These are phyloP conservation scores for Saturnia pavonia DNA, from an alignment of 2,888 invertebrate species.

Conservation along the genomic window DNA sequence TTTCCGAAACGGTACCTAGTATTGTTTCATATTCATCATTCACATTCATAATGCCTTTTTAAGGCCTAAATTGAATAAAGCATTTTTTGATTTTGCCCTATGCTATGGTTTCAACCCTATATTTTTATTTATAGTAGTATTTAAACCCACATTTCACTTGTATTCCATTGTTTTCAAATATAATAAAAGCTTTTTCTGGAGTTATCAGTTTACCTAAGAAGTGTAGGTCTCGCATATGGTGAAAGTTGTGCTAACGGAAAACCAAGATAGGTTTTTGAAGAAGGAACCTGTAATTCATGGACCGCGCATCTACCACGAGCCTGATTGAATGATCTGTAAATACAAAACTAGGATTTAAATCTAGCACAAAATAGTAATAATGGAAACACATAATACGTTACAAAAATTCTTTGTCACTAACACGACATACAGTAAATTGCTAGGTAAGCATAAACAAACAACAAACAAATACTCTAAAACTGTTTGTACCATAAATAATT, in stretches of 20 bases:
- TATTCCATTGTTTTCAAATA: too few species aligned
- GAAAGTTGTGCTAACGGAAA: conserved; percentile 81
- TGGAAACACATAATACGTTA: background rate
- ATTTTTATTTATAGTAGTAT: too few species aligned
- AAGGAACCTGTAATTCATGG: conserved; percentile 79
- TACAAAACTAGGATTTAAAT: background rate
- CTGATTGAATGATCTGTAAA: conserved; percentile 62
- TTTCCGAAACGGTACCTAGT: too few species aligned
- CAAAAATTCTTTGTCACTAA: background rate
- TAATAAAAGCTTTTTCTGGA: background rate
- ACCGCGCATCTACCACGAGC: conserved; percentile 77
- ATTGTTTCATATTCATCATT: too few species aligned
- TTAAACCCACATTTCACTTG: too few species aligned
- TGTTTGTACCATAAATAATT: background rate
- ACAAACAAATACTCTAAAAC: background rate
- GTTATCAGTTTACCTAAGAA: conserved; percentile 69
- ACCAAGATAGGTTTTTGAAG: conserved; percentile 80
- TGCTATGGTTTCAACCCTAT: too few species aligned
- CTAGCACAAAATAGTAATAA: background rate
- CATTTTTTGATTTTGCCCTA: too few species aligned
- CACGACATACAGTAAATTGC: background rate
- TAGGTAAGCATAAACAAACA: background rate
- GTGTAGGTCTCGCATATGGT: conserved; percentile 81
- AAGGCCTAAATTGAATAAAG: too few species aligned
- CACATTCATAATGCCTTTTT: too few species aligned